Base-by-base conservation (phyloP, 2,888 invertebrate species). In the Leptopilina myrica region DNA sequence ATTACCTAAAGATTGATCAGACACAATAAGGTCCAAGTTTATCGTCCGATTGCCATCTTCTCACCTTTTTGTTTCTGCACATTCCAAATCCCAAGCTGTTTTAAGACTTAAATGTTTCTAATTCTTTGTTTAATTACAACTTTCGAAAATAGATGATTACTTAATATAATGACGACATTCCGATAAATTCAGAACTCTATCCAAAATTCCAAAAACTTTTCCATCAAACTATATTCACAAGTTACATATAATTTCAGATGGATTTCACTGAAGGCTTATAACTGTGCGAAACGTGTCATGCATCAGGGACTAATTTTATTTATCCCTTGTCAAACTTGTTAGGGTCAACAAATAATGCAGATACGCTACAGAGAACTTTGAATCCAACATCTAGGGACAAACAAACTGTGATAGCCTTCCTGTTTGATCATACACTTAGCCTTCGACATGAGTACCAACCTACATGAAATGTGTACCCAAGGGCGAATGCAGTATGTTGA, bases 361-460 rank as follows among this genome's bases (percentile, higher is more conserved):
- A 73, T 73, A 73, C 26, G 56, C 53, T 73, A 53, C 53, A 73
- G 6, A 26, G 53, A 73, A 56, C 53, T 56, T 73, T 33, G 69
- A 73, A 73, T 73, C 53, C 14, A 26, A 53, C 56, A 73, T 26
- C 69, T 20, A 26, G 26, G 53, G 3, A 33, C 69, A 73, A 73
- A 73, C 69, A 73, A 73, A 73, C 69, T 73, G 69, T 73, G 69
- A 73, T 73, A 73, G 69, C 69, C 69, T 56, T n/a, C 9, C 53
- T 73, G 53, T 73, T 73, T 73, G 69, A 73, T 56, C 53, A 73
- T 53, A 73, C 69, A 73, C 69, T 73, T 56, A 73, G 56, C 69
- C 69, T 73, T 14, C 69, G 69, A 56, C 69, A 53, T 56, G 33
- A 26, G 69, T 73, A 73, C 20, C 67, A 67, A 67, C 53, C 53